Evolutionary conservation across 2,888 invertebrate species (phyloP), one percentile per base, ranked within the genome.

Genomic region (Odontocerum albicorne): DNA sequence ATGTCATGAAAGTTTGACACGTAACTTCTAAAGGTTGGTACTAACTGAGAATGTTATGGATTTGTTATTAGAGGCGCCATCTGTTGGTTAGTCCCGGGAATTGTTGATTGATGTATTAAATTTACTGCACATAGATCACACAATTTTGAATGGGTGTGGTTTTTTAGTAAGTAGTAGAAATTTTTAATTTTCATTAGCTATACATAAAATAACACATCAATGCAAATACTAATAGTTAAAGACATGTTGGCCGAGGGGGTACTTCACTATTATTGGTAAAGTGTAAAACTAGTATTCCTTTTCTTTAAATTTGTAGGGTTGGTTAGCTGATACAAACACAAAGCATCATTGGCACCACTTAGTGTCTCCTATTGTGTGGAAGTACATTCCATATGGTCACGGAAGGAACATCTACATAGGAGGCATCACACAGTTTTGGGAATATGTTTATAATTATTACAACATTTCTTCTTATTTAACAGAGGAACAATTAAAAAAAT

Each of bases 371-470:
- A 63, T 85, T 43, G 70, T 85, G 62, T 85, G 84, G 83, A 83
- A 82, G 66, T 82, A 85, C 68, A 66, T 82, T 50, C 68, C 77
- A 46, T 69, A 74, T 65, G 72, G 73, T 63, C 81, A 81, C 15
- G 80, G 80, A 36, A 80, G 77, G 62, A 71, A 79, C 1, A 71
- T 70, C 63, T 79, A 82, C 39, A 77, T 85, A n/a, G 85, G 85
- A 4, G 79, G 80, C 40, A 71, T 77, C 2, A 68, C 75, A 33
- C 78, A 83, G 51, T 85, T 85, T 71, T 75, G 82, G 70, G 82
- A 84, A 65, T 83, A 84, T 62, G 76, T 81, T 62, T 73, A 78
- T 66, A 78, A 82, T 27, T 84, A 83, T 68, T 85, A 85, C 63
- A 62, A 72, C n/a, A 42, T 54, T 6, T 46, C 53, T 16, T 46